A percentile compares a stretch with the other conserved stretches of the same genome.
Conservation (phyloP, 2,113 vertebrate genomes). For the Chloropsis cyanopogon region DNA sequence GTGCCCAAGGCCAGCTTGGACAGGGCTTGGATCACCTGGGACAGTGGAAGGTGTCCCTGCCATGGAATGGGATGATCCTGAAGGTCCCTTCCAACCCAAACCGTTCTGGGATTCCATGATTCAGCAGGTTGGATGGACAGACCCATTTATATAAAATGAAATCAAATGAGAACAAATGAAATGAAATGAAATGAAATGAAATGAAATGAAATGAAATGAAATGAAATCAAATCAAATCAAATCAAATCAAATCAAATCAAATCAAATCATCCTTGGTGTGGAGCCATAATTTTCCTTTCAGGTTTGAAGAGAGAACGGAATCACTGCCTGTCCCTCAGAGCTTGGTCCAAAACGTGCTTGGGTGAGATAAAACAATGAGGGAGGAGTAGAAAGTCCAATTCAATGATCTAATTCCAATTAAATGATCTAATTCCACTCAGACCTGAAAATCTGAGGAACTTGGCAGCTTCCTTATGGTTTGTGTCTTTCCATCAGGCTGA, state of each 20-base stretch:
- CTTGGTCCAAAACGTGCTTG: neutral
- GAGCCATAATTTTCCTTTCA: neutral
- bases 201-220: neutral
- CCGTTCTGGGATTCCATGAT: too few relatives aligned
- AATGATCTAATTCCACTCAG: neutral
- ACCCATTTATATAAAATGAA: neutral
- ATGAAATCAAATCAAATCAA: accelerated
- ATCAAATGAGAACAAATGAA: neutral
- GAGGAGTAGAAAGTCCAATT: neutral
- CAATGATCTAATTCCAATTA: neutral
- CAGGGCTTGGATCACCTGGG: accelerated
- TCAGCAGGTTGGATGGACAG: neutral
- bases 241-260: neutral
- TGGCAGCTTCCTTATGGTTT: neutral
- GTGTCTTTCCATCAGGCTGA: accelerated
- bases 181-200: neutral
- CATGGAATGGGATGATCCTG: neutral
- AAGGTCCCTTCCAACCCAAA: neutral
- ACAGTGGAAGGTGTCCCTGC: accelerated
- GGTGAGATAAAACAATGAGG: neutral
- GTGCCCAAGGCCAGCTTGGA: neutral
- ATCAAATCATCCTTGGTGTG: neutral
- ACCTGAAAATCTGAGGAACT: neutral
- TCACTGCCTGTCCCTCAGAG: neutral
- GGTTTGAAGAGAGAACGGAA: neutral